Evolutionary conservation across 2,797 vertebrate species (phyloP).

Genomic region (Mus spretus): DNA sequence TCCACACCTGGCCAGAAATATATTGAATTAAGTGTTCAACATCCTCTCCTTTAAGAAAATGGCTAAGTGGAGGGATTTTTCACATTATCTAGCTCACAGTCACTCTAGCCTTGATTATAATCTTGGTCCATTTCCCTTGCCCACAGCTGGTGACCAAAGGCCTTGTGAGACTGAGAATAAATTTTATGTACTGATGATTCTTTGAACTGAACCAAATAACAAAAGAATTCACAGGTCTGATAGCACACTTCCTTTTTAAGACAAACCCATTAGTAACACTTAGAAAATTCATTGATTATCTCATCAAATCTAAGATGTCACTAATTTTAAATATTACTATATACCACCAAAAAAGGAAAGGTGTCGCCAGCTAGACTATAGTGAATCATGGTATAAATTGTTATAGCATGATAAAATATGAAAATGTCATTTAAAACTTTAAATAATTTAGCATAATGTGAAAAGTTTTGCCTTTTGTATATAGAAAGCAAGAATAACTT

Average conservation of each 20-base stretch:
- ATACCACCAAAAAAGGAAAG: not conserved
- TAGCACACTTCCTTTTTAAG: not conserved
- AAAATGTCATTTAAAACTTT: slow-evolving; percentile 15
- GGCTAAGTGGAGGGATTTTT: not conserved
- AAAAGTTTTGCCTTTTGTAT: slow-evolving; percentile 51
- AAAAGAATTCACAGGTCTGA: slow-evolving; percentile 37
- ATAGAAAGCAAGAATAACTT: not conserved
- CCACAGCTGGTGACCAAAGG: slow-evolving; percentile 33
- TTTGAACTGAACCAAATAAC: slow-evolving; percentile 56
- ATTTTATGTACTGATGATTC: slow-evolving; percentile 41
- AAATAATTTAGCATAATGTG: slow-evolving; percentile 45
- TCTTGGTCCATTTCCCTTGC: not conserved
- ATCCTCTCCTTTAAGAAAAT: slow-evolving; percentile 53
- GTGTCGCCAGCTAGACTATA: not conserved
- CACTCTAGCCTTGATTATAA: slow-evolving; percentile 20
- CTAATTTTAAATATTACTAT: slow-evolving; percentile 32
- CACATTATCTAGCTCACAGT: not conserved
- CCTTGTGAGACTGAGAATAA: slow-evolving; percentile 39
- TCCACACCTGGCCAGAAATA: not conserved
- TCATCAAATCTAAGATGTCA: slow-evolving; percentile 46
- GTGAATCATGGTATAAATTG: slow-evolving; percentile 1
- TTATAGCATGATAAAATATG: slow-evolving; percentile 57
- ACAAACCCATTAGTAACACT: slow-evolving; percentile 13
- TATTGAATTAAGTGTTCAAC: slow-evolving; percentile 30
- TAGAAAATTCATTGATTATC: not conserved